Conservation (phyloP, 1,140 invertebrate genomes). For the Polyergus mexicanus region DNA sequence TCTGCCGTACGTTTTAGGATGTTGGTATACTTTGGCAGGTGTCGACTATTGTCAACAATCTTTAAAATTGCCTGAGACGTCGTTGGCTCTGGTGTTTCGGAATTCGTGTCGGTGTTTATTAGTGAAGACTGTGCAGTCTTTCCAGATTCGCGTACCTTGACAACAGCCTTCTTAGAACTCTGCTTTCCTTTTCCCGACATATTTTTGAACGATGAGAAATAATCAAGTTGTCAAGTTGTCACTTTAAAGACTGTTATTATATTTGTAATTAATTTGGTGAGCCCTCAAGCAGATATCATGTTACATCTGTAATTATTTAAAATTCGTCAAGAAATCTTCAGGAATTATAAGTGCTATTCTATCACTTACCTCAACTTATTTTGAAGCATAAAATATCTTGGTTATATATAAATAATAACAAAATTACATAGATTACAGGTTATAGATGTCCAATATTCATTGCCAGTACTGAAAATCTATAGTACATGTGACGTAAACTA, state of each 20-base stretch:
- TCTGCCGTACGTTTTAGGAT: conserved; percentile 88
- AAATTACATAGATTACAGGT: background rate
- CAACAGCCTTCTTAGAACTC: conserved; percentile 83
- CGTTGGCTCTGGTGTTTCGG: conserved; percentile 75
- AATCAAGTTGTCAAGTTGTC: background rate
- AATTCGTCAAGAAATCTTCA: background rate
- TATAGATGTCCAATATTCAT: background rate
- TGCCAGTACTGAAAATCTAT: no score
- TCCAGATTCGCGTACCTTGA: conserved; percentile 81
- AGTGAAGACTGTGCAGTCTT: conserved; percentile 78
- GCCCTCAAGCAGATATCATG: background rate
- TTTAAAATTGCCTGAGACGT: conserved; percentile 83
- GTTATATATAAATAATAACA: background rate
- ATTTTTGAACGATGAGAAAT: conserved; percentile 8
- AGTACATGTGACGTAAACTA: no score
- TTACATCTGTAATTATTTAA: conserved; percentile 30
- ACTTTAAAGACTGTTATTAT: background rate
- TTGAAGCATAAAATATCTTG: background rate
- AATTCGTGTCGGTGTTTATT: conserved; percentile 74
- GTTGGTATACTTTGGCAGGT: conserved; percentile 87
- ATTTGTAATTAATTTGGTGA: background rate
- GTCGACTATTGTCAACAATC: conserved; percentile 87
- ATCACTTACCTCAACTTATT: background rate
- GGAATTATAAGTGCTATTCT: background rate
- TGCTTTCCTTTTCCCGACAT: conserved; percentile 86